Conservation (phyloP, 1,140 invertebrate genomes). For the Ericerus pela region DNA sequence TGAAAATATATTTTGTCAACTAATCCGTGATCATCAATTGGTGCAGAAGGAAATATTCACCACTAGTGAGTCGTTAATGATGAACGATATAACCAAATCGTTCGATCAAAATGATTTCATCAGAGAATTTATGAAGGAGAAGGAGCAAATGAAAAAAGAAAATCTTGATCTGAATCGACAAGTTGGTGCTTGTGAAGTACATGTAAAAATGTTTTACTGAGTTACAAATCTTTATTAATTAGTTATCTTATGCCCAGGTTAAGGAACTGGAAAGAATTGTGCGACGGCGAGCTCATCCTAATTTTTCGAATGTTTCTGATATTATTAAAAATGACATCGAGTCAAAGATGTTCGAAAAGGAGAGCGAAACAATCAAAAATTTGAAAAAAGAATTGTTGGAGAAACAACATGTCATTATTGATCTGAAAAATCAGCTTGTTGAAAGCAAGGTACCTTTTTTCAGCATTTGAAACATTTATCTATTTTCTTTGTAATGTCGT, state of each 20-base stretch:
- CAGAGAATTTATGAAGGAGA: conserved; percentile 2
- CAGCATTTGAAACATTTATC: too few relatives aligned
- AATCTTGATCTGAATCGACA: conserved; percentile 1
- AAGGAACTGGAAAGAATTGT: conserved; percentile 1
- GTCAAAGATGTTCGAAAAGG: background rate
- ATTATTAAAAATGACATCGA: background rate
- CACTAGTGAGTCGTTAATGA: background rate
- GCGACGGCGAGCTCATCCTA: background rate
- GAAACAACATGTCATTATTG: background rate
- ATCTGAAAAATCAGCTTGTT: conserved; percentile 3
- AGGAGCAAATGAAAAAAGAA: conserved; percentile 1
- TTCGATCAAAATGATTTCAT: background rate
- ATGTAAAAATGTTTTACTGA: too few relatives aligned
- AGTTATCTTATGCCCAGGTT: background rate
- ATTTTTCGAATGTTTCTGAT: background rate
- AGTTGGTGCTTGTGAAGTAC: background rate
- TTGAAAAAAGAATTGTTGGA: conserved; percentile 1
- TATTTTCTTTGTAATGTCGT: too few relatives aligned
- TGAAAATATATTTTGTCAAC: background rate
- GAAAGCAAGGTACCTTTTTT: background rate
- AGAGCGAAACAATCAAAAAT: conserved; percentile 3
- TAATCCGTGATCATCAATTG: background rate
- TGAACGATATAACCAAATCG: background rate
- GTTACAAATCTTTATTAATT: too few relatives aligned
- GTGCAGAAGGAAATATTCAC: background rate